Conservation (phyloP, 2,888 invertebrate genomes). For the Tinea semifulvella region DNA sequence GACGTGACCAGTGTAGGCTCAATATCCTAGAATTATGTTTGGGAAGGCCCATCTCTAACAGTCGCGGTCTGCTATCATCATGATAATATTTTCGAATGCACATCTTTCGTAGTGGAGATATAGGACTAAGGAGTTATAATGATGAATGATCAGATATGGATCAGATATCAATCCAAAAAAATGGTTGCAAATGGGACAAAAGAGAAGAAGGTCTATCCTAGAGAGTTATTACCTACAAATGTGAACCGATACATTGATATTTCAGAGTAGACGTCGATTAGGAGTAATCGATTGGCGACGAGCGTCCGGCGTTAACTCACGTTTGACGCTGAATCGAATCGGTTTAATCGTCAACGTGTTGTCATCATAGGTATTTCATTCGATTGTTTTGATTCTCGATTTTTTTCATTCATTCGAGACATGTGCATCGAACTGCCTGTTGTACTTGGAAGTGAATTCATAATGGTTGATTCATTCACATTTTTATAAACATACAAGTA, state of each 20-base stretch:
- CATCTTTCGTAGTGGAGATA: too few relatives aligned
- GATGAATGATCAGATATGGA: too few relatives aligned
- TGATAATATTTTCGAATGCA: too few relatives aligned
- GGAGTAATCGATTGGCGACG: conserved; percentile 38
- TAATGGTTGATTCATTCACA: not conserved
- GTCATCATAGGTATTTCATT: conserved; percentile 49
- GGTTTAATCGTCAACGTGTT: conserved; percentile 54
- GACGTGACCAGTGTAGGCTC: too few relatives aligned
- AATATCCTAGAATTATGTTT: too few relatives aligned
- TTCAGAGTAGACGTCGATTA: conserved; percentile 19
- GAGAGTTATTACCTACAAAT: conserved; percentile 26
- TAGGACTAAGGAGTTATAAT: too few relatives aligned
- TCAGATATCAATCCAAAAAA: too few relatives aligned
- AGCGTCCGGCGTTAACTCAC: conserved; percentile 51
- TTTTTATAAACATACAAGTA: too few relatives aligned
- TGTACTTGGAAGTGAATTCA: not conserved
- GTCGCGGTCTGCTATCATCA: too few relatives aligned
- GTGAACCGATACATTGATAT: conserved; percentile 26
- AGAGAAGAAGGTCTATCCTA: too few relatives aligned
- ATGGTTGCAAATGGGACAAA: too few relatives aligned
- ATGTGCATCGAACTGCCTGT: not conserved
- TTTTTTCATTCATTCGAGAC: not conserved
- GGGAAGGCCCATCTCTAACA: too few relatives aligned
- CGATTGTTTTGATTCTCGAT: conserved; percentile 4
- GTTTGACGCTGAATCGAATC: conserved; percentile 61